Evolutionary conservation across 2,113 vertebrate genomes (phyloP), one percentile per base, ranked within the genome.

Genomic region (Myodes glareolus): DNA sequence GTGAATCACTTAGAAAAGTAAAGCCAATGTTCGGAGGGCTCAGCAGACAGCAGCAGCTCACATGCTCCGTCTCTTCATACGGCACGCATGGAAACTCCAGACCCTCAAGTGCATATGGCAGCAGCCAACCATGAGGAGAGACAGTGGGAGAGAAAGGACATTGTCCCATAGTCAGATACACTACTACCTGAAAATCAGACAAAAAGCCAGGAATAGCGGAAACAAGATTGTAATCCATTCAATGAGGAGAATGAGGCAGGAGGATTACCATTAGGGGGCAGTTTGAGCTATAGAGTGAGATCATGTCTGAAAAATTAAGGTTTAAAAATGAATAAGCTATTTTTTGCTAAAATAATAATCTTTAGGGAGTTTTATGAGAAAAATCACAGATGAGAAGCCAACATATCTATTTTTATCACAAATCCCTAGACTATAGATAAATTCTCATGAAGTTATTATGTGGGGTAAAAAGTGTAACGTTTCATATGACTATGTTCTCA

Each of bases 401-500:
- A 47, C 9, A 31, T 50, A 89, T 39, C 47, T 77, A 52, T 70
- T 91, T 88, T 95, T 90, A 58, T 84, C n/a, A 88, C 42, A 91
- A 78, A 96, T 90, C 67, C 67, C 52, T 89, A 85, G 61, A 33
- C 88, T 63, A 61, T 42, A 94, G 91, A 95, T 80, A 96, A 95
- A 91, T 86, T 84, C 65, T 97, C 81, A 25, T 67, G 45, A 97
- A 91, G 17, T 76, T 92, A 75, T 91, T 91, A 70, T 91, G 84
- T 45, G 45, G 67, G 8, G 73, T 88, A 88, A 81, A 94, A 94
- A 88, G 1, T 16, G 27, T 67, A 94, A 68, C 27, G 45, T 68
- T 96, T 90, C 39, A 93, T 88, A 45, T 82, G 72, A 88, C 17
- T 93, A 89, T 94, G 78, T 97, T 97, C 95, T 97, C 94, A 95